phyloP scores from a whole-genome alignment of 2,113 vertebrate species.

The Cichladusa arquata region DNA sequence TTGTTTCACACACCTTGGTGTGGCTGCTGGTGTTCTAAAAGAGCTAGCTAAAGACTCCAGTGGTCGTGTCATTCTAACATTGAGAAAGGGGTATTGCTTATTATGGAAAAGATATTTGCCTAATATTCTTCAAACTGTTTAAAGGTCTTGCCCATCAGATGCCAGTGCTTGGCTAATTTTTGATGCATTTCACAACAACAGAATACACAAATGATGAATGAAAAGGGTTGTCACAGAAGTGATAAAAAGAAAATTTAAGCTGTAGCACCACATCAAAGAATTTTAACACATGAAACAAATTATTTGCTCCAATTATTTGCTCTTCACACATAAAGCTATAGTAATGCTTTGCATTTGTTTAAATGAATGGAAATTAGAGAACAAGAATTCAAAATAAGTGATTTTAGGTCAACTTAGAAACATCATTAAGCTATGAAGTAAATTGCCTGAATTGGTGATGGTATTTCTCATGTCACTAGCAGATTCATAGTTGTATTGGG shows the following conservation, averaged over 20 bases:
- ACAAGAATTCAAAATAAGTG: neutral
- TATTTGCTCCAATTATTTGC: neutral
- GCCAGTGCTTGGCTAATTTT: neutral
- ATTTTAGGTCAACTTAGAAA: neutral
- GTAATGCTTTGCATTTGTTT: neutral
- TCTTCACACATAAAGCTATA: neutral
- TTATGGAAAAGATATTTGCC: neutral
- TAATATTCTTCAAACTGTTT: neutral
- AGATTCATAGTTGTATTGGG: neutral
- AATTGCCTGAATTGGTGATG: neutral
- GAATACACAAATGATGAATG: neutral
- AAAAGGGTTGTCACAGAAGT: neutral
- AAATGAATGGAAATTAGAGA: neutral
- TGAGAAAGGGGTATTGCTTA: neutral
- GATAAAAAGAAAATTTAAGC: neutral
- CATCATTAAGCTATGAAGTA: neutral
- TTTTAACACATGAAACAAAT: neutral
- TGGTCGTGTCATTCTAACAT: neutral
- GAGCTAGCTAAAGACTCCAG: too few species aligned
- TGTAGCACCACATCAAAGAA: neutral
- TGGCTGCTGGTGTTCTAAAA: too few species aligned
- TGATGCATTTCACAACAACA: neutral
- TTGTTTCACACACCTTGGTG: too few species aligned
- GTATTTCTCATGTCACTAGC: neutral
- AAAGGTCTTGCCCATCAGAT: neutral